A percentile compares a stretch with the other conserved stretches of the same genome.
Conservation (phyloP, 2,888 invertebrate species). For the Drosophila vallismaia region DNA sequence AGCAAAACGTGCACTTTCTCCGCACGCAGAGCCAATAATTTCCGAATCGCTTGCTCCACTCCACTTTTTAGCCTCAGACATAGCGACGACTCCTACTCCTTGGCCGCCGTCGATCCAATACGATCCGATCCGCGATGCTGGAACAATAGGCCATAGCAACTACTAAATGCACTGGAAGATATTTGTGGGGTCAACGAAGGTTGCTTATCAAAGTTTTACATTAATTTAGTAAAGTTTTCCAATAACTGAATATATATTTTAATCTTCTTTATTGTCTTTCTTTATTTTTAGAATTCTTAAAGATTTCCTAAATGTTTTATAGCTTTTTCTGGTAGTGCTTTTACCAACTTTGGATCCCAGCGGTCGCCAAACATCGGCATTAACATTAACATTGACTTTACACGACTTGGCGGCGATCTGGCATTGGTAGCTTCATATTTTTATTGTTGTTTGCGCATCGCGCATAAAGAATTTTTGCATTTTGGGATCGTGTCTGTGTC, state of each 20-base stretch:
- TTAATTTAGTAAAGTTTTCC: too few species aligned
- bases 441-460: constrained; percentile 77
- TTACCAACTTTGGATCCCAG: constrained; percentile 52
- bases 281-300: too few species aligned
- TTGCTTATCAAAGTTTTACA: too few species aligned
- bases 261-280: too few species aligned
- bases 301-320: neutral
- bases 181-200: neutral
- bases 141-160: constrained; percentile 47
- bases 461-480: constrained; percentile 69
- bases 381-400: constrained; percentile 82
- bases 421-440: constrained; percentile 79
- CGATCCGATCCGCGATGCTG: constrained; percentile 38
- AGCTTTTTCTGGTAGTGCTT: constrained; percentile 26
- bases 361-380: constrained; percentile 52
- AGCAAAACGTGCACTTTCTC: constrained; percentile 83
- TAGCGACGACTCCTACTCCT: constrained; percentile 40
- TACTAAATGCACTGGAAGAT: constrained; percentile 11
- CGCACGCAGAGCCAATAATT: constrained; percentile 83
- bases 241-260: too few species aligned
- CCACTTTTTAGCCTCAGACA: constrained; percentile 46
- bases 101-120: constrained; percentile 39
- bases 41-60: constrained; percentile 43
- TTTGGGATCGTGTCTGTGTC: constrained; percentile 68
- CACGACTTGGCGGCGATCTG: constrained; percentile 77